Base-by-base conservation (phyloP, 2,797 vertebrate genomes). In the Phrynocephalus forsythii region DNA sequence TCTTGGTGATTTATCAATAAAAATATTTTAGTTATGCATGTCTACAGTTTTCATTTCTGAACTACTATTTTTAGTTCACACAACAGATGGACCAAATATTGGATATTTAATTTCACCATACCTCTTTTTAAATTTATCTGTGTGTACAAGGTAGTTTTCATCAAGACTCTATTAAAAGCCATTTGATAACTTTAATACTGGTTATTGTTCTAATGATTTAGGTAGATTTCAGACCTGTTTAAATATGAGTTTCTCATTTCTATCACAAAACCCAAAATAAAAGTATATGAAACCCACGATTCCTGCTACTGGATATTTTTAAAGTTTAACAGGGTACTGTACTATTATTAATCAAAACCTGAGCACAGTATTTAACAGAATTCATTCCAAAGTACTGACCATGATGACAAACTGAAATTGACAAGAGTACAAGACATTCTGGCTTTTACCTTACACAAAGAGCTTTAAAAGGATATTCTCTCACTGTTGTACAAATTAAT, bases 351-450 rank as follows among this genome's bases (percentile, higher is more conserved):
- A 71, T 4, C 69, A 30, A 63, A 80, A 10, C 8, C 18, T 30
- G n/a, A 71, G 30, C 44, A 56, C 16, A 82, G n/a, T 60, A 82
- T 18, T 73, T 68, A 86, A 38, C 16, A 24, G 83, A 1, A n/a
- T 2, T 22, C 3, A 16, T 30, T 68, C 86, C 7, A 86, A 0
- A 20, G 44, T 83, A 81, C 71, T 33, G 67, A 56, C 88, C 79
- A 13, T 52, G 2, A 20, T 87, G 7, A 72, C 1, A 38, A 91
- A 89, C 0, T 11, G 4, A 15, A 48, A 69, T 68, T 7, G 67
- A 86, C 30, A 88, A 90, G 82, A 75, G 89, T 52, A 20, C 9
- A 56, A 33, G 85, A 87, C 89, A 83, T 22, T 44, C 50, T 68
- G 38, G 60, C 5, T 78, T 92, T 92, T 89, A 67, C n/a, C 63